phyloP scores from a whole-genome alignment of 2,888 invertebrate genomes.

The Polymixis flavicincta region DNA sequence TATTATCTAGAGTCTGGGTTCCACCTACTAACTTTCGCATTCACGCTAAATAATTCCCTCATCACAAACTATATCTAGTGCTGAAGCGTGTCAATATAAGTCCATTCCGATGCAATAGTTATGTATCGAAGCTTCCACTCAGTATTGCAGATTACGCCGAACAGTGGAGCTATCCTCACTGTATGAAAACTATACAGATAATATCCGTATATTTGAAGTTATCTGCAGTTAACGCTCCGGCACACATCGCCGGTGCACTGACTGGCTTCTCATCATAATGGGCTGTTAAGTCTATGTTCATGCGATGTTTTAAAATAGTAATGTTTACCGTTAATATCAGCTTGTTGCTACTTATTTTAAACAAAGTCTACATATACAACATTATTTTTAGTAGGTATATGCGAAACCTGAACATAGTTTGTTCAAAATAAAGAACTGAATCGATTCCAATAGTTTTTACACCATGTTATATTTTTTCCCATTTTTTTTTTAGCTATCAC shows the following conservation, averaged over 20 bases:
- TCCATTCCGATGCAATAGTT: not conserved
- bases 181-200: not conserved
- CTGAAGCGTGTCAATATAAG: not conserved
- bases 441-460: too few species aligned
- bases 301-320: not conserved
- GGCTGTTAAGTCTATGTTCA: not conserved
- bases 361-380: not conserved
- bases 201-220: not conserved
- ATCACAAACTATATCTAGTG: not conserved
- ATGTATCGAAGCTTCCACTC: not conserved
- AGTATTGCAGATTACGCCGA: not conserved
- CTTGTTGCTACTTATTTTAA: not conserved
- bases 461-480: too few species aligned
- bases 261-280: not conserved
- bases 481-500: too few species aligned
- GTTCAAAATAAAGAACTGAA: too few species aligned
- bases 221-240: constrained; percentile 30
- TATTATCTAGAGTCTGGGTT: not conserved
- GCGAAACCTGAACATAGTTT: too few species aligned
- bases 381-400: too few species aligned
- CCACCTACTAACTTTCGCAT: not conserved
- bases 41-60: not conserved
- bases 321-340: not conserved
- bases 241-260: constrained; percentile 10
- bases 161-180: not conserved